Base-by-base conservation (phyloP, 2,888 invertebrate species). In the Torymus tubicola region DNA sequence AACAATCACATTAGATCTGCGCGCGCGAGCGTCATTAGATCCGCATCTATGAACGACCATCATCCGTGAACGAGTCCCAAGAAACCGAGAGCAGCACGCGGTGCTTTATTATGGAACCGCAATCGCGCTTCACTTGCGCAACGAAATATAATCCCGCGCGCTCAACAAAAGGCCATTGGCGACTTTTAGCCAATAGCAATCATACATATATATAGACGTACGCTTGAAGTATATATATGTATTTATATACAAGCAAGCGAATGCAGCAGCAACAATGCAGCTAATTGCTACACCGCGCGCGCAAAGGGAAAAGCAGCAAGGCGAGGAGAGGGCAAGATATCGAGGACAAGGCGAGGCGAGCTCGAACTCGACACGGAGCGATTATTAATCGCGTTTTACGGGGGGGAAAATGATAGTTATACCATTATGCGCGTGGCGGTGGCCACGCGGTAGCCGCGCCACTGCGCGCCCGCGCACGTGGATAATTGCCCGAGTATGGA, bases 361-460 rank as follows among this genome's bases (percentile, higher is more conserved):
- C 21, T n/a, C n/a, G 24, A 2, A 53, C 64, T 21, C 52, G 31
- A n/a, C 31, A 4, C 14, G n/a, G 52, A 80, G 58, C 75, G 81
- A 78, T 78, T 81, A 78, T 78, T 78, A 81, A 81, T 81, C 78
- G 78, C 78, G 58, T 70, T 78, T 74, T 77, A 73, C 55, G 67
- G 70, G 72, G 73, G 60, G 74, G 13, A 68, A 73, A 81, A 78
- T 73, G 73, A 81, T 78, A 81, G 81, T 63, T 50, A 31, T 68
- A 18, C 73, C 68, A 68, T 70, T 70, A 60, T 21, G 16, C 18
- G 58, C 52, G 42, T 21, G 50, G 65, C 50, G 13, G 8, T 53
- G 68, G 31, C 55, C 68, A 53, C 21, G 14, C 42, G 70, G 55
- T n/a, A n/a, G n/a, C n/a, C n/a, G 16, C 18, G 58, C 52, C 42